Conservation (phyloP, 2,888 invertebrate species). For the Tiliacea aurago region DNA sequence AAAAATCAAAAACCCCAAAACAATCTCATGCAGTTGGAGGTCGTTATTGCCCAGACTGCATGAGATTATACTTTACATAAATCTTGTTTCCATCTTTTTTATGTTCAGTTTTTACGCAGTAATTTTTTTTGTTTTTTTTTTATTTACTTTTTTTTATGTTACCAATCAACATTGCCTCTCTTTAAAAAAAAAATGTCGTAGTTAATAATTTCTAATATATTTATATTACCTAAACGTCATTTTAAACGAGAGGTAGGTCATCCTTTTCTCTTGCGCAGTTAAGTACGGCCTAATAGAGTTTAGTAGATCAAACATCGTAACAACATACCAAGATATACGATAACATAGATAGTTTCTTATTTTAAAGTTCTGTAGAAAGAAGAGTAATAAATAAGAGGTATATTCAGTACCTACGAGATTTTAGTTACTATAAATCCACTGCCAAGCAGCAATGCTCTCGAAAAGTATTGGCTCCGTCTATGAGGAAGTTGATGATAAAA, state of each 20-base stretch:
- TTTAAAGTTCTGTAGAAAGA: background rate
- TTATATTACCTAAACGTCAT: background rate
- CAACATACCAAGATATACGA: too few relatives aligned
- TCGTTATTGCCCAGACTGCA: too few relatives aligned
- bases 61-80: too few relatives aligned
- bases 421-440: background rate
- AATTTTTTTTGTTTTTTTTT: too few relatives aligned
- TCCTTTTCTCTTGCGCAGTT: background rate
- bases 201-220: too few relatives aligned
- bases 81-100: too few relatives aligned
- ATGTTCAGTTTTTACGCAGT: too few relatives aligned
- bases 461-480: background rate
- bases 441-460: too few relatives aligned
- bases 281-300: constrained; percentile 4
- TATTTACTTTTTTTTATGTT: background rate
- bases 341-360: too few relatives aligned
- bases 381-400: background rate
- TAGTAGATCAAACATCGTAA: constrained; percentile 17
- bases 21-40: too few relatives aligned
- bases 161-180: background rate
- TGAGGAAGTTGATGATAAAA: background rate
- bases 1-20: too few relatives aligned
- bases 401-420: background rate
- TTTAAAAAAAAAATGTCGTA: too few relatives aligned
- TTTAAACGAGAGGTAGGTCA: background rate